Percentiles rank a stretch among this genome's conserved stretches.
Evolutionary conservation across 2,888 invertebrate species (phyloP).

Genomic region (Drosophila flavopinicola): DNA sequence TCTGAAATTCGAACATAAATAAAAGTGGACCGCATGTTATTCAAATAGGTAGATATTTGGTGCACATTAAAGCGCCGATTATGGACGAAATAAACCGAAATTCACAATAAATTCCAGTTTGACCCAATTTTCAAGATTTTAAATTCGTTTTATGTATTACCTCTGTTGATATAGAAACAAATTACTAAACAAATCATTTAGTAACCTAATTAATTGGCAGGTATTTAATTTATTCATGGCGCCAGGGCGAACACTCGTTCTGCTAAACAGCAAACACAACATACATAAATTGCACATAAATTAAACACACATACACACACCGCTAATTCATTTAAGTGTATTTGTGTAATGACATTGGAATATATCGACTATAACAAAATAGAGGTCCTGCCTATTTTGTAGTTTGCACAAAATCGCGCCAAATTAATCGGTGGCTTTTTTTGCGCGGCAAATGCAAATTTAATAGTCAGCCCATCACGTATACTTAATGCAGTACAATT

Average conservation of each 20-base stretch:
- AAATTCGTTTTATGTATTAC: not conserved
- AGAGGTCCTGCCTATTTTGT: slow-evolving; percentile 15
- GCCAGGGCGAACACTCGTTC: slow-evolving; percentile 34
- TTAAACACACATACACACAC: slow-evolving; percentile 32
- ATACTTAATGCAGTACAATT: slow-evolving; percentile 41
- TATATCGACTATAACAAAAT: slow-evolving; percentile 48
- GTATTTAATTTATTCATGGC: slow-evolving; percentile 63
- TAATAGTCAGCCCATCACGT: slow-evolving; percentile 35
- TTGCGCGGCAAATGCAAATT: slow-evolving; percentile 32
- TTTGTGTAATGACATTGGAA: slow-evolving; percentile 12
- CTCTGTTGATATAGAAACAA: slow-evolving; percentile 32
- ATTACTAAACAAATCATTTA: slow-evolving; percentile 60
- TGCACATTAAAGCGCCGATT: not conserved
- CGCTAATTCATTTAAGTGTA: not conserved
- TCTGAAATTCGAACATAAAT: too few species aligned
- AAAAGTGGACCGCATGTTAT: too few species aligned
- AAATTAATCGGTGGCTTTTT: slow-evolving; percentile 57
- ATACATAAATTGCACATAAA: slow-evolving; percentile 63
- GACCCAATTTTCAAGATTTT: slow-evolving; percentile 3
- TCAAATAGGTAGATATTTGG: too few species aligned
- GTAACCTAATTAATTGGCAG: slow-evolving; percentile 58
- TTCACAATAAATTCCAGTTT: not conserved
- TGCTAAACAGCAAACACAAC: slow-evolving; percentile 42
- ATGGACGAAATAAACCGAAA: not conserved
- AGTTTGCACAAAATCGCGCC: slow-evolving; percentile 7